phyloP scores from a whole-genome alignment of 92 coral and sea anemone species.

The Phenganax subtilis region DNA sequence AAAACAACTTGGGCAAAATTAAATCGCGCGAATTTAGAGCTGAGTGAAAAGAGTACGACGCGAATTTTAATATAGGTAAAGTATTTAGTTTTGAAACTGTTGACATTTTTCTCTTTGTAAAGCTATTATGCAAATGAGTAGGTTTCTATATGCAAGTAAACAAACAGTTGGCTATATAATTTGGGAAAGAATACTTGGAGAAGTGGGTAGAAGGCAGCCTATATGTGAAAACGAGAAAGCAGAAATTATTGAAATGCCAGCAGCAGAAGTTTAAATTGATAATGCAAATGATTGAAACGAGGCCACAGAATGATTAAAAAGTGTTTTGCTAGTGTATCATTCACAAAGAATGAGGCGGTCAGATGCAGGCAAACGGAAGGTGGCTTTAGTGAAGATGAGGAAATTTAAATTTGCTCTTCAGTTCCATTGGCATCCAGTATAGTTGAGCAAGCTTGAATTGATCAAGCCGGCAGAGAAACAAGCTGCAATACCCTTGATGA shows the following conservation, averaged over 20 bases:
- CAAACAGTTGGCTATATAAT: not conserved
- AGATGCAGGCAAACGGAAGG: conserved; percentile 1
- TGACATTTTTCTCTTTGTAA: no score
- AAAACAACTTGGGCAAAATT: no score
- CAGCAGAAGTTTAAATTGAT: not conserved
- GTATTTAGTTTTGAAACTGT: no score
- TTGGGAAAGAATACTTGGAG: not conserved
- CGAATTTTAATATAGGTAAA: no score
- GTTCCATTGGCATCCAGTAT: not conserved
- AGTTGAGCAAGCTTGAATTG: conserved; percentile 4
- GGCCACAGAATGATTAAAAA: not conserved
- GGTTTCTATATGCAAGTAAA: no score
- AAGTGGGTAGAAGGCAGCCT: conserved; percentile 7
- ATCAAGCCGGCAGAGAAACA: not conserved
- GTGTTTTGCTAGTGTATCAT: not conserved
- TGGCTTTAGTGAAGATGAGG: not conserved
- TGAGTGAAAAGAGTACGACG: no score
- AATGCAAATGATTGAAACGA: not conserved
- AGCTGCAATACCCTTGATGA: no score
- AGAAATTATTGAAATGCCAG: not conserved
- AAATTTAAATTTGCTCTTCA: not conserved
- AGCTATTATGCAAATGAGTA: no score
- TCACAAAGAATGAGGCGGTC: no score
- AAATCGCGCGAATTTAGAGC: no score
- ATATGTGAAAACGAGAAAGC: conserved; percentile 8